phyloP scores from a whole-genome alignment of 2,888 invertebrate genomes.

The Neoitamus cyanurus region DNA sequence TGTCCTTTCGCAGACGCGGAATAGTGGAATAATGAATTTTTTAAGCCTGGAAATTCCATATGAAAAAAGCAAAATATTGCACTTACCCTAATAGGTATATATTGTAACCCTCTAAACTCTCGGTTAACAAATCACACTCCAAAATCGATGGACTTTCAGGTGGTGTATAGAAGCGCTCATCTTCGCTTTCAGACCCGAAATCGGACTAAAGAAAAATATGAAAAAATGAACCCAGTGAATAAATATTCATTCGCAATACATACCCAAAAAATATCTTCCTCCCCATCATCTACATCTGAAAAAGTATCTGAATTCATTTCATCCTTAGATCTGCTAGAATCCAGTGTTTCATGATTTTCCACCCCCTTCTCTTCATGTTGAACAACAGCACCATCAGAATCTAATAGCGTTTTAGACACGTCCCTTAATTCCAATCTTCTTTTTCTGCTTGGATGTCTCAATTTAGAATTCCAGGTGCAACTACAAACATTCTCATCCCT shows the following conservation, averaged over 20 bases:
- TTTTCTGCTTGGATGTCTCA: conserved; percentile 64
- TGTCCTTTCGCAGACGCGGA: too few relatives aligned
- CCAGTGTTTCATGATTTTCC: neutral
- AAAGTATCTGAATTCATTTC: neutral
- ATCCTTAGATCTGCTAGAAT: neutral
- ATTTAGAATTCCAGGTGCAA: conserved; percentile 71
- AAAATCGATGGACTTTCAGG: conserved; percentile 66
- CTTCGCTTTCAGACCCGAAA: conserved; percentile 60
- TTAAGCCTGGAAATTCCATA: too few relatives aligned
- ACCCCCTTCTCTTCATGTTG: neutral
- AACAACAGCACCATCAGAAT: neutral
- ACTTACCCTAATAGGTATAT: conserved; percentile 76
- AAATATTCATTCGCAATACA: neutral
- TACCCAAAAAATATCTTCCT: conserved; percentile 61
- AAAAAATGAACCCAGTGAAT: neutral
- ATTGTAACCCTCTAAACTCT: conserved; percentile 64
- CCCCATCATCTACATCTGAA: conserved; percentile 53
- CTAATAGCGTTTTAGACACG: conserved; percentile 53
- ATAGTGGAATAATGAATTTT: too few relatives aligned
- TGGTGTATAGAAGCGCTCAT: conserved; percentile 74
- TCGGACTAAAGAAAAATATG: conserved; percentile 56
- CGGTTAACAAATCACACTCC: conserved; percentile 61
- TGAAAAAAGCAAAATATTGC: conserved; percentile 18
- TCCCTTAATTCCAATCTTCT: conserved; percentile 65
- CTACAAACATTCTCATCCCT: conserved; percentile 69